Percentiles rank a stretch among this genome's conserved stretches.
phyloP scores from a whole-genome alignment of 2,113 vertebrate species.

The Symphodus melops region DNA sequence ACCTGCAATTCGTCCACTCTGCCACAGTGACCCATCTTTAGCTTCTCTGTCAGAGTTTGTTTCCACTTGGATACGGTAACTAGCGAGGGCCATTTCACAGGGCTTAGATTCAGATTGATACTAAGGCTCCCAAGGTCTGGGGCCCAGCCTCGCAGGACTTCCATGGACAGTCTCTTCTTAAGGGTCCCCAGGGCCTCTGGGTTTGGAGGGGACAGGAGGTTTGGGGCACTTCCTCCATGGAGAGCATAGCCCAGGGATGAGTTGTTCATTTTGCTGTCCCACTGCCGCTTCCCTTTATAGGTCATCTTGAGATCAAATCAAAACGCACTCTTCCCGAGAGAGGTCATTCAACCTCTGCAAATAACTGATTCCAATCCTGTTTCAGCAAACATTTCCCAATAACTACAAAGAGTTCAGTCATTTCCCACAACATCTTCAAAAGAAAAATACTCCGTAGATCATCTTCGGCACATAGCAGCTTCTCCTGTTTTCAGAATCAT shows the following conservation, averaged over 20 bases:
- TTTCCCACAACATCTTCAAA: constrained; percentile 13
- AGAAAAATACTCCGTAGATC: constrained; percentile 29
- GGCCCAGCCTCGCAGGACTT: constrained; percentile 62
- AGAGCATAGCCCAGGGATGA: constrained; percentile 56
- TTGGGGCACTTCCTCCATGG: constrained; percentile 77
- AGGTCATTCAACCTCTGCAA: not conserved
- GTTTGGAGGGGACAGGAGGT: constrained; percentile 50
- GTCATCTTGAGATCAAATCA: constrained; percentile 63
- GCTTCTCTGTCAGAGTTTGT: constrained; percentile 74
- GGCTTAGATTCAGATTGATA: constrained; percentile 57
- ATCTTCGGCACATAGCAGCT: not conserved
- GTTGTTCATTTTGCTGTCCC: constrained; percentile 55
- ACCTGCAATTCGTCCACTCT: constrained; percentile 78
- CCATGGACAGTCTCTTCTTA: constrained; percentile 76
- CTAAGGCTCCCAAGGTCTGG: constrained; percentile 65
- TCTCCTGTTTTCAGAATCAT: constrained; percentile 8
- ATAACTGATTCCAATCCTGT: constrained; percentile 1
- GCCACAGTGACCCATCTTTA: constrained; percentile 73
- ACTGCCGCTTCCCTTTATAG: constrained; percentile 45
- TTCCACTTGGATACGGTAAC: constrained; percentile 80
- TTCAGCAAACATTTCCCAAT: not conserved
- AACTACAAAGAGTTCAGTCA: not conserved
- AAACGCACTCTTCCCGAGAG: not conserved
- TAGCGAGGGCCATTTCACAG: constrained; percentile 78
- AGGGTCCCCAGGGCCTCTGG: constrained; percentile 36